phyloP scores from a whole-genome alignment of 1,140 invertebrate genomes.

The Ceratosolen solmsi region DNA sequence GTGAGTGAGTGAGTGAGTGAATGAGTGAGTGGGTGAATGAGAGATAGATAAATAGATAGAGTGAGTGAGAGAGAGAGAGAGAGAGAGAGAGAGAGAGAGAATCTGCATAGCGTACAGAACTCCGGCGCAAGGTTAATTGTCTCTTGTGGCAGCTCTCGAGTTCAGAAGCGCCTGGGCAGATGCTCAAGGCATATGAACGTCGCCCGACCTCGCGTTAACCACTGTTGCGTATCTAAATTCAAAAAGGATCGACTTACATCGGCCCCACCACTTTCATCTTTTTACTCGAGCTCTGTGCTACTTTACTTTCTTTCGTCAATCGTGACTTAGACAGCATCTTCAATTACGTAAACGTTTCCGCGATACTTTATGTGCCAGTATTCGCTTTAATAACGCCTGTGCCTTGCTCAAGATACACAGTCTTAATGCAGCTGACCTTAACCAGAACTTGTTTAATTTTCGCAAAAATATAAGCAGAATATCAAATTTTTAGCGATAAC shows the following conservation, averaged over 20 bases:
- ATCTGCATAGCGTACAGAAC: slow-evolving; percentile 59
- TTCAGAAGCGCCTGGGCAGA: slow-evolving; percentile 56
- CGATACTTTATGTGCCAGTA: background rate
- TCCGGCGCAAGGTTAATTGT: slow-evolving; percentile 69
- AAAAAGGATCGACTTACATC: slow-evolving; percentile 12
- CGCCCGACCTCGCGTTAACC: slow-evolving; percentile 27
- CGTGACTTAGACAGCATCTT: background rate
- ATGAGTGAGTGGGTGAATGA: background rate
- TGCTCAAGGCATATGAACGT: slow-evolving; percentile 55
- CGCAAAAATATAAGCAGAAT: background rate
- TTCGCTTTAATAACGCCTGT: background rate
- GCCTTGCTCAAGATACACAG: background rate
- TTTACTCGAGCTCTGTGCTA: background rate
- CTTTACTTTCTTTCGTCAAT: background rate
- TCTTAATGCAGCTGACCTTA: background rate
- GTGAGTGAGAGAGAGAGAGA: slow-evolving; percentile 14
- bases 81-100: background rate
- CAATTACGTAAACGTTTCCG: background rate
- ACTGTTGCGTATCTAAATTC: background rate
- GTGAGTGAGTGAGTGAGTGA: background rate
- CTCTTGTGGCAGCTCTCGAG: slow-evolving; percentile 65
- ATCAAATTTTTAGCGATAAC: background rate
- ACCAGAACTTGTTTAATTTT: background rate
- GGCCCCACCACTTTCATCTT: background rate
- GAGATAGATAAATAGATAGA: background rate